Conservation (phyloP, 2,113 vertebrate species). For the Probosciger aterrimus region DNA sequence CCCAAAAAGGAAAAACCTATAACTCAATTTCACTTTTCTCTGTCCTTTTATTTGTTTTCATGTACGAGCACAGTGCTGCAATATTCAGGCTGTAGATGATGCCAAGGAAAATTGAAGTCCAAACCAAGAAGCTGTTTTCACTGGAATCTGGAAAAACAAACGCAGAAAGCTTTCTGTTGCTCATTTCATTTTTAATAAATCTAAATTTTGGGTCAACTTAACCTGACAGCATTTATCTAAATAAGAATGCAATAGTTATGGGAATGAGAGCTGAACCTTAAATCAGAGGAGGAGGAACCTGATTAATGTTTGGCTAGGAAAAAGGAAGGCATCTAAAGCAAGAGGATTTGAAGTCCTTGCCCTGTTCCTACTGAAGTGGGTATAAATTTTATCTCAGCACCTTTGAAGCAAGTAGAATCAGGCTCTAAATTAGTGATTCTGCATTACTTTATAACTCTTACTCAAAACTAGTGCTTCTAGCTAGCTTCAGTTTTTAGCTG, state of each 20-base stretch:
- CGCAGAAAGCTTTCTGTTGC: slow-evolving; percentile 9
- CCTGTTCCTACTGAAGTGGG: neutral
- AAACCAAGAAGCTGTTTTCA: slow-evolving; percentile 33
- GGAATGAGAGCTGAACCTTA: neutral
- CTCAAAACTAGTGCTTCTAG: neutral
- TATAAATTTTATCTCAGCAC: slow-evolving; percentile 12
- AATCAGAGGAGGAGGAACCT: neutral
- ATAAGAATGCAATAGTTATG: neutral
- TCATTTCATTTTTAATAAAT: slow-evolving; percentile 47
- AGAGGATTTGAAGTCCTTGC: neutral
- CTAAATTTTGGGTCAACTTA: slow-evolving; percentile 45
- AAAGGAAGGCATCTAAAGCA: neutral
- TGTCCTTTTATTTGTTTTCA: neutral
- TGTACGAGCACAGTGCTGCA: neutral
- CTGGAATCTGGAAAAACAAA: slow-evolving; percentile 40
- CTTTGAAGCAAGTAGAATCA: slow-evolving; percentile 2
- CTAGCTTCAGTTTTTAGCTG: slow-evolving; percentile 31
- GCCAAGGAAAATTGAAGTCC: slow-evolving; percentile 44
- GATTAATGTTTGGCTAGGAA: neutral
- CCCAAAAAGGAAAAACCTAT: neutral
- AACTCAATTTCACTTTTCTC: slow-evolving; percentile 2
- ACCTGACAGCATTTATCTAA: slow-evolving; percentile 32
- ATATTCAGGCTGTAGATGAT: slow-evolving; percentile 17
- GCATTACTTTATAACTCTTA: neutral
- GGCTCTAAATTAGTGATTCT: slow-evolving; percentile 16